phyloP scores from a whole-genome alignment of 2,888 invertebrate species.

The Chesias legatella region DNA sequence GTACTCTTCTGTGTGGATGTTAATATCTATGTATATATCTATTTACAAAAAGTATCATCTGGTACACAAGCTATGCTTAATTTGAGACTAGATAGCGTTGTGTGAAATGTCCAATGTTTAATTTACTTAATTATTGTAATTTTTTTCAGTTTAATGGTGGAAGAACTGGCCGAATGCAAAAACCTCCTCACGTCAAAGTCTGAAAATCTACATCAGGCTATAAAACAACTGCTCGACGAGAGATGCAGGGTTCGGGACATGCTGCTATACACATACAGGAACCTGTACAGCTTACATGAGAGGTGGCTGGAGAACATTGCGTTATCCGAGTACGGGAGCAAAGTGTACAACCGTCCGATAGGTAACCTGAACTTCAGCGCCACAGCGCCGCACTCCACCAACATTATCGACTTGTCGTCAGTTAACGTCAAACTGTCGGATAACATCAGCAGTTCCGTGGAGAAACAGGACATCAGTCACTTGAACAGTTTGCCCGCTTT shows the following conservation, averaged over 20 bases:
- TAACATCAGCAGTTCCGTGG: constrained; percentile 73
- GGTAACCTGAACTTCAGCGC: constrained; percentile 75
- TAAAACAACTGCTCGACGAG: constrained; percentile 86
- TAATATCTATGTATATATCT: no score
- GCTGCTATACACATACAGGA: constrained; percentile 83
- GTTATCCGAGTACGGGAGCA: constrained; percentile 61
- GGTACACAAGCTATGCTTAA: no score
- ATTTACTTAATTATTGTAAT: no score
- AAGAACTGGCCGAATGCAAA: constrained; percentile 94
- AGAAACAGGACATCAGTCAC: constrained; percentile 67
- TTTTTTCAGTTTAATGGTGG: constrained; percentile 90
- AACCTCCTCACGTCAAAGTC: constrained; percentile 86
- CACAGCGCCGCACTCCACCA: constrained; percentile 75
- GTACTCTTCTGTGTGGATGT: no score
- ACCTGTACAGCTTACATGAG: constrained; percentile 72
- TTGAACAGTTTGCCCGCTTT: constrained; percentile 54
- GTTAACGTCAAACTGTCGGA: constrained; percentile 83
- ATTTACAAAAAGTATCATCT: no score
- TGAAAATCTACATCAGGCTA: constrained; percentile 84
- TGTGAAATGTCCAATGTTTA: no score
- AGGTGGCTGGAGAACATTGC: constrained; percentile 70
- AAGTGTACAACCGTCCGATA: constrained; percentile 61
- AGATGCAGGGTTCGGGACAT: constrained; percentile 82
- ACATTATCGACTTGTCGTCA: constrained; percentile 82
- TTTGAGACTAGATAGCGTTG: no score